phyloP scores from a whole-genome alignment of 23 tunicate genomes.

The Trididemnum miniatum region DNA sequence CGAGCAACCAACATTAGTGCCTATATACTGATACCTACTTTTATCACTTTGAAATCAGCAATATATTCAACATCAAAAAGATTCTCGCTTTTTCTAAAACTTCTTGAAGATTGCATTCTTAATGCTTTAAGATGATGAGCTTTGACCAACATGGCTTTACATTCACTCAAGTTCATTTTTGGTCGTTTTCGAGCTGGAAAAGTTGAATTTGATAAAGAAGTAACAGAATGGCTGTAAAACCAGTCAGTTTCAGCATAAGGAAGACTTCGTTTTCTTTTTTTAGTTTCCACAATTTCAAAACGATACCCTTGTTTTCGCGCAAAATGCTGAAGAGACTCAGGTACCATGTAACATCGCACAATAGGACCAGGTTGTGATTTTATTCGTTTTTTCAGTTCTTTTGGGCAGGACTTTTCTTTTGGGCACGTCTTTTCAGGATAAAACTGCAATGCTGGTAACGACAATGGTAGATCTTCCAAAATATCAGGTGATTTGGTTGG shows the following conservation, averaged over 20 bases:
- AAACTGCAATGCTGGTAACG: not conserved
- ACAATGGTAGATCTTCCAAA: not conserved
- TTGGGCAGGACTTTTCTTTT: not conserved
- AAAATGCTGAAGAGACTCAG: conserved; percentile 25
- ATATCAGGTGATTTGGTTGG: not conserved
- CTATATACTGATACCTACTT: too few species aligned
- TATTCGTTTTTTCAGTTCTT: not conserved
- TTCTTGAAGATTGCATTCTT: conserved; percentile 37
- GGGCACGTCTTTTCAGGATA: not conserved
- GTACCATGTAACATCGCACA: conserved; percentile 35
- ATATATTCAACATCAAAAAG: conserved; percentile 85
- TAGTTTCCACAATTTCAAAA: conserved; percentile 19
- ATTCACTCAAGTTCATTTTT: not conserved
- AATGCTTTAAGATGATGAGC: conserved; percentile 61
- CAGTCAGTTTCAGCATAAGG: conserved; percentile 53
- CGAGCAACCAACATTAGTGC: too few species aligned
- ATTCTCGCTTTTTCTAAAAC: not conserved
- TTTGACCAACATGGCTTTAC: conserved; percentile 48
- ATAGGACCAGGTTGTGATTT: conserved; percentile 22
- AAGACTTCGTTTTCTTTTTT: conserved; percentile 14
- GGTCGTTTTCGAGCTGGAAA: not conserved
- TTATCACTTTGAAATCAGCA: conserved; percentile 58
- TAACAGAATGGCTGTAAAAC: conserved; percentile 28
- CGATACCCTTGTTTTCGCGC: conserved; percentile 33
- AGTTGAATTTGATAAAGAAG: not conserved